Evolutionary conservation across 2,113 vertebrate species (phyloP).

Genomic region (Hippolais icterina): DNA sequence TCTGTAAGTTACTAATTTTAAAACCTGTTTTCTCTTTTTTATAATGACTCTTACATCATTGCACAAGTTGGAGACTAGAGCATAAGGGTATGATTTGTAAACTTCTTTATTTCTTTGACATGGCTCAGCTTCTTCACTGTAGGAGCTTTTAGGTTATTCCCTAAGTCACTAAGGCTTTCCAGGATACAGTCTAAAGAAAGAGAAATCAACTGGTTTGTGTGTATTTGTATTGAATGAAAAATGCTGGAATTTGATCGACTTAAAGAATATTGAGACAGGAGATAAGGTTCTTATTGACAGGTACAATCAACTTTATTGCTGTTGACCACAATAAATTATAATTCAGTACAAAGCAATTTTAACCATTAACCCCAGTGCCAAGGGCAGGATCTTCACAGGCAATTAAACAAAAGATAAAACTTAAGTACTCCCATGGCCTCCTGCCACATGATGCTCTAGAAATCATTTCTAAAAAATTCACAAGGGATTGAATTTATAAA

Average conservation of each 20-base stretch:
- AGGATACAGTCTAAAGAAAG: neutral
- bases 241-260: neutral
- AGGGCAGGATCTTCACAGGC: neutral
- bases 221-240: neutral
- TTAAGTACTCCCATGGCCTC: neutral
- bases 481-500: neutral
- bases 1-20: neutral
- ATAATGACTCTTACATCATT: neutral
- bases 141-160: neutral
- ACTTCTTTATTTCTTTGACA: neutral
- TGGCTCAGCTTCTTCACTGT: neutral
- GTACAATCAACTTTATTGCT: neutral
- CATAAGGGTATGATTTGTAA: neutral
- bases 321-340: neutral
- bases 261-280: neutral
- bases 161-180: neutral
- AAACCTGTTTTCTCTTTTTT: neutral
- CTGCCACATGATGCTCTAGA: neutral
- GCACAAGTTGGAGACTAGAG: neutral
- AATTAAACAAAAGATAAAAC: neutral
- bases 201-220: neutral
- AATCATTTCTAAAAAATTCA: neutral
- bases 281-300: neutral
- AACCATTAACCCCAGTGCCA: neutral
- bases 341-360: neutral